Conservation (phyloP, 92 coral and sea anemone genomes). For the Pocillopora meandrina region DNA sequence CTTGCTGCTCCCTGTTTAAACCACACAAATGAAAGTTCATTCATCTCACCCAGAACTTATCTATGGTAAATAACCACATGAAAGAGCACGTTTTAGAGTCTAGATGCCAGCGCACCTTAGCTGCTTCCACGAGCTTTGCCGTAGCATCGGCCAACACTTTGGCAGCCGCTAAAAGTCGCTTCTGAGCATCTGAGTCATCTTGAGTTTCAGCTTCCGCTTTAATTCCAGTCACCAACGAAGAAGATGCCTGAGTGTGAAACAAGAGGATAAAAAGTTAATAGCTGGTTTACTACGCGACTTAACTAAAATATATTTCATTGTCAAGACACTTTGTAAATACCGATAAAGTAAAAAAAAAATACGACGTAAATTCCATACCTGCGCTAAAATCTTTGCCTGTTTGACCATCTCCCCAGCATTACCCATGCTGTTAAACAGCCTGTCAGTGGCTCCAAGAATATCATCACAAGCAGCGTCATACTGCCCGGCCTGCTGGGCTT, state of each 20-base stretch:
- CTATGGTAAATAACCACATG: background rate
- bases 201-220: conserved; percentile 91
- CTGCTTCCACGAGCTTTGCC: conserved; percentile 99
- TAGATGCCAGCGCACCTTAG: conserved; percentile 64
- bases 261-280: background rate
- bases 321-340: background rate
- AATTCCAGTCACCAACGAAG: conserved; percentile 95
- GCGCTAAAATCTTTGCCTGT: conserved; percentile 95
- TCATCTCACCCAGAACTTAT: background rate
- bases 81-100: background rate
- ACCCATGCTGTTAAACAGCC: conserved; percentile 98
- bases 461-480: conserved; percentile 94
- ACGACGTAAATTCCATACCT: conserved; percentile 42
- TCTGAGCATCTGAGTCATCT: conserved; percentile 93
- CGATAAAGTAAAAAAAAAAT: background rate
- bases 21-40: background rate
- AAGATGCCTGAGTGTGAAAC: conserved; percentile 71
- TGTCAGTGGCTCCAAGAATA: conserved; percentile 92
- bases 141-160: conserved; percentile 98
- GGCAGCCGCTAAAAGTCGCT: conserved; percentile 96
- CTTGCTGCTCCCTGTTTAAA: conserved; percentile 89
- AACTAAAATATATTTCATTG: background rate
- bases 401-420: conserved; percentile 99
- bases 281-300: background rate
- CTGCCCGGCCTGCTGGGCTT: conserved; percentile 73